Percentiles rank a stretch among this genome's conserved stretches.
phyloP scores from a whole-genome alignment of 37 sponge, comb jelly and placozoan species.

The Corticium candelabrum region DNA sequence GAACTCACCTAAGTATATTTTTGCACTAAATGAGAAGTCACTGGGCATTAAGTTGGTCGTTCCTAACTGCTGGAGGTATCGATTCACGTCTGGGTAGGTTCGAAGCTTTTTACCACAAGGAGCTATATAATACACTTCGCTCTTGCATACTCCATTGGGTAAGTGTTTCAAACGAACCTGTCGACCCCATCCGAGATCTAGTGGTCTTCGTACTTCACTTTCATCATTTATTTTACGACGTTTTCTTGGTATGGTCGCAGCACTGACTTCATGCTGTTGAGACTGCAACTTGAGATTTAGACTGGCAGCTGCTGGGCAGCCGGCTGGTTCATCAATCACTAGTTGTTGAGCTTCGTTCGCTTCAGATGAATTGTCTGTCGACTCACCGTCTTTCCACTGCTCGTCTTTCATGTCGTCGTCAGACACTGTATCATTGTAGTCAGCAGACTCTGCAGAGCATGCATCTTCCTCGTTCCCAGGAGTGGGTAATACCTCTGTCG shows the following conservation, averaged over 20 bases:
- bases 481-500: no score
- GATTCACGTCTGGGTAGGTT: conserved; percentile 71
- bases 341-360: no score
- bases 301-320: no score
- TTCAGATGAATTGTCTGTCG: no score
- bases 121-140: conserved; percentile 76
- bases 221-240: not conserved
- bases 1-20: conserved; percentile 63
- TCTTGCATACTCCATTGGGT: not conserved
- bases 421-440: no score
- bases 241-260: not conserved
- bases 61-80: conserved; percentile 15
- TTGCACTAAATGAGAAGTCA: conserved; percentile 85
- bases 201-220: not conserved
- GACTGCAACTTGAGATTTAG: not conserved
- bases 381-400: no score
- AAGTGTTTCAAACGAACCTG: not conserved
- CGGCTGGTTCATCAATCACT: no score
- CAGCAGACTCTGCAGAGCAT: no score
- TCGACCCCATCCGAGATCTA: not conserved
- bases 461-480: no score
- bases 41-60: conserved; percentile 43
- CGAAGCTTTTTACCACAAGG: conserved; percentile 74
- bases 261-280: not conserved
- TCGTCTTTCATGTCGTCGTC: no score